These are phyloP conservation scores for Sardinella longiceps DNA, from an alignment of 2,797 vertebrate genomes.

Conservation along the genomic window DNA sequence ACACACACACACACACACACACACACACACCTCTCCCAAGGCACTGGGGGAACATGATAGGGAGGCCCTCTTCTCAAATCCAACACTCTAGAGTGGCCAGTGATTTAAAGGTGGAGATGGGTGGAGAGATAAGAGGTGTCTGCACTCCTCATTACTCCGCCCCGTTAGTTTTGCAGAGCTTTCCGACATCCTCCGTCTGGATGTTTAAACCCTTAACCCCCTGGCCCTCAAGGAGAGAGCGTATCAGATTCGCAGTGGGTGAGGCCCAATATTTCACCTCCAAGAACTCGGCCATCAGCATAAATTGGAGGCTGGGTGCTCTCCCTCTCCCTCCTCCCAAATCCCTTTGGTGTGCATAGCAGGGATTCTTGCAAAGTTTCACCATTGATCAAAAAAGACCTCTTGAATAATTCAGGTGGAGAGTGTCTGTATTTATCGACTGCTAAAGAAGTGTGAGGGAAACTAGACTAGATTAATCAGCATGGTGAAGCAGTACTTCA, in stretches of 20 bases:
- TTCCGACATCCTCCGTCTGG: constrained; percentile 2
- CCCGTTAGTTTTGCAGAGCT: neutral
- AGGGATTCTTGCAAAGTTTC: neutral
- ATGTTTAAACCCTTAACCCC: constrained; percentile 14
- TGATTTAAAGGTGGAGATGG: constrained; percentile 18
- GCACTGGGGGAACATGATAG: neutral
- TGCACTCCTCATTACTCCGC: neutral
- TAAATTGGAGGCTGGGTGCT: constrained; percentile 4
- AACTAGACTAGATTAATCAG: constrained; percentile 54
- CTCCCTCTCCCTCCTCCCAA: neutral
- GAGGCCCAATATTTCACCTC: neutral
- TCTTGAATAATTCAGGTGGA: neutral
- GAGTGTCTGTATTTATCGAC: neutral
- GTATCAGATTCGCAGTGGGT: neutral
- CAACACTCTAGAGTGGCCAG: neutral
- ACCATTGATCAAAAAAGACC: neutral
- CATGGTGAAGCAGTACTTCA: constrained; percentile 31
- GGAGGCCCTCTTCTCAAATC: neutral
- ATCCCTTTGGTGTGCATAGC: neutral
- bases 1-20: no score
- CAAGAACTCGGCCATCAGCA: neutral
- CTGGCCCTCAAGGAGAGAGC: neutral
- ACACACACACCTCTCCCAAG: constrained; percentile 48
- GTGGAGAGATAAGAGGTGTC: constrained; percentile 13
- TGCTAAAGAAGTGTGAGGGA: constrained; percentile 41